phyloP scores from a whole-genome alignment of 2,797 vertebrate species.

The Momotus momota region DNA sequence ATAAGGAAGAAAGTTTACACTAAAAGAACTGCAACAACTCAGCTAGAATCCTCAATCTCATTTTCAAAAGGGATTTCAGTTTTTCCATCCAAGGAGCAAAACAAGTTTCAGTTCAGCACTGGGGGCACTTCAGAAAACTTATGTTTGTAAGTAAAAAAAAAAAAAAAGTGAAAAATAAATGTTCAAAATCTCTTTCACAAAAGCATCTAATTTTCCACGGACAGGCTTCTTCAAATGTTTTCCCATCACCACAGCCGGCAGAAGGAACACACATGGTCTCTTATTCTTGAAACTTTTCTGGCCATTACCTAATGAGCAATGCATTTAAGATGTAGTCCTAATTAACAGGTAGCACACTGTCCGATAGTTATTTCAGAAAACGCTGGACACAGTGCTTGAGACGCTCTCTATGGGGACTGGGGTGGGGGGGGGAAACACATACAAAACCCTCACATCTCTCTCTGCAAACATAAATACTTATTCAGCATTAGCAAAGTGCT shows the following conservation, averaged over 20 bases:
- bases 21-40: not conserved
- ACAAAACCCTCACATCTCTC: not conserved
- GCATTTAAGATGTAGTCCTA: not conserved
- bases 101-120: not conserved
- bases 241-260: not conserved
- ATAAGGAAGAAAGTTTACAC: not conserved
- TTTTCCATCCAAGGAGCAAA: not conserved
- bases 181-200: not conserved
- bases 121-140: not conserved
- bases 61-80: not conserved
- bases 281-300: constrained; percentile 17
- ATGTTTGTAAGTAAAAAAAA: not conserved
- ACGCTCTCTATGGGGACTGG: not conserved
- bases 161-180: not conserved
- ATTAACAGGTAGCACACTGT: not conserved
- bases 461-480: not conserved
- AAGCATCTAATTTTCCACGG: not conserved
- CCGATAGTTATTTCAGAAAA: not conserved
- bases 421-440: not conserved
- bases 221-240: not conserved
- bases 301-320: not conserved
- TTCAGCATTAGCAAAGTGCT: not conserved
- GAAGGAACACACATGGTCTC: not conserved
- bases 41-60: not conserved
- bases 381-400: not conserved